Conservation (phyloP, 2,113 vertebrate species). For the Ondatra zibethicus region DNA sequence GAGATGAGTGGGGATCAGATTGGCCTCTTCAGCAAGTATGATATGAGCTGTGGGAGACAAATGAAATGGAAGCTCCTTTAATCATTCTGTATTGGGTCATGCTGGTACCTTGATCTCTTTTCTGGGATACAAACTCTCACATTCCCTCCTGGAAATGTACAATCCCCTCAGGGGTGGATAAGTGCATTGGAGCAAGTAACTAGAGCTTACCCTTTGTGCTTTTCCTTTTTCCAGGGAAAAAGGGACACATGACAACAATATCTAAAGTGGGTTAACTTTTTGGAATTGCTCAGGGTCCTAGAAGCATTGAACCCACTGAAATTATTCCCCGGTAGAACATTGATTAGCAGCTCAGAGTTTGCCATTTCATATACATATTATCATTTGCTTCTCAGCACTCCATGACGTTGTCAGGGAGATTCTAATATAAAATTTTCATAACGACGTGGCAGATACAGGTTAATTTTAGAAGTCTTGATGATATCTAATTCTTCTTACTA, state of each 20-base stretch:
- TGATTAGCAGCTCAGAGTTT: neutral
- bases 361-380: neutral
- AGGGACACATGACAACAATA: neutral
- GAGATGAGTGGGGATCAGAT: slow-evolving; percentile 40
- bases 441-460: neutral
- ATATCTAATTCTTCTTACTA: slow-evolving; percentile 10
- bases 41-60: neutral
- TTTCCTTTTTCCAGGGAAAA: neutral
- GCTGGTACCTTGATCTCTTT: neutral
- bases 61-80: slow-evolving; percentile 45
- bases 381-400: neutral
- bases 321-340: neutral
- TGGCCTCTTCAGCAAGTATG: slow-evolving; percentile 69
- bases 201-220: neutral
- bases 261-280: neutral
- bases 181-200: neutral
- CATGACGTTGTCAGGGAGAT: neutral
- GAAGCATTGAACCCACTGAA: neutral
- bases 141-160: neutral
- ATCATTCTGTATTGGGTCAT: slow-evolving; percentile 22
- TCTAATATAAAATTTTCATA: slow-evolving; percentile 13
- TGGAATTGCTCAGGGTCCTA: neutral
- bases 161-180: neutral
- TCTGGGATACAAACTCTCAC: neutral
- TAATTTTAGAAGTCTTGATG: slow-evolving; percentile 15